Conservation (phyloP, 2,888 invertebrate species). For the Theretra japonica region DNA sequence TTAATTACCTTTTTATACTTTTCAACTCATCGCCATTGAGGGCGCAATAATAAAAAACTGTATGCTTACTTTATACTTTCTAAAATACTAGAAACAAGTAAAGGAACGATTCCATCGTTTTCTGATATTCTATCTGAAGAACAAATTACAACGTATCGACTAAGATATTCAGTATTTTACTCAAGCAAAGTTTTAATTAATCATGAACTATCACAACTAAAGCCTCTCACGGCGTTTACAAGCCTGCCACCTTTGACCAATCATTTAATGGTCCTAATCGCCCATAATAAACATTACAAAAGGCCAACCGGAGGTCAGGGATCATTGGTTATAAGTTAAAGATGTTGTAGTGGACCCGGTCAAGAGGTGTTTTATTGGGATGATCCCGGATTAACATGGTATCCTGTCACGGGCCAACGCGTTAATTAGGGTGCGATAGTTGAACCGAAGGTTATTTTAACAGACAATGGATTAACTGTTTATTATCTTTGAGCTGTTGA, state of each 20-base stretch:
- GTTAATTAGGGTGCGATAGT: conserved; percentile 81
- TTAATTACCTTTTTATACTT: no score
- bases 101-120: no score
- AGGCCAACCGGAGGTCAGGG: conserved; percentile 21
- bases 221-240: background rate
- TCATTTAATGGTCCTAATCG: conserved; percentile 11
- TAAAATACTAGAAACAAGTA: no score
- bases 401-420: conserved; percentile 73
- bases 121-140: no score
- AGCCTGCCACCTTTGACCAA: conserved; percentile 9
- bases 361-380: conserved; percentile 81
- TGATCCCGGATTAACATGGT: conserved; percentile 79
- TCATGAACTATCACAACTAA: conserved; percentile 6
- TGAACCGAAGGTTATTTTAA: conserved; percentile 60
- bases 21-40: no score
- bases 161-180: no score
- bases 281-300: conserved; percentile 14
- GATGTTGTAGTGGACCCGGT: conserved; percentile 56
- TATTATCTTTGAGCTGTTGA: conserved; percentile 44
- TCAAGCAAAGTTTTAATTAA: background rate
- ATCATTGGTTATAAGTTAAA: conserved; percentile 41
- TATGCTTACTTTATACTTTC: no score
- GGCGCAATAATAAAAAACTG: no score
- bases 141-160: no score
- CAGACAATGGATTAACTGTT: conserved; percentile 54